A percentile compares a stretch with the other conserved stretches of the same genome.
Conservation (phyloP, 2,113 vertebrate species). For the Cebidichthys violaceus region DNA sequence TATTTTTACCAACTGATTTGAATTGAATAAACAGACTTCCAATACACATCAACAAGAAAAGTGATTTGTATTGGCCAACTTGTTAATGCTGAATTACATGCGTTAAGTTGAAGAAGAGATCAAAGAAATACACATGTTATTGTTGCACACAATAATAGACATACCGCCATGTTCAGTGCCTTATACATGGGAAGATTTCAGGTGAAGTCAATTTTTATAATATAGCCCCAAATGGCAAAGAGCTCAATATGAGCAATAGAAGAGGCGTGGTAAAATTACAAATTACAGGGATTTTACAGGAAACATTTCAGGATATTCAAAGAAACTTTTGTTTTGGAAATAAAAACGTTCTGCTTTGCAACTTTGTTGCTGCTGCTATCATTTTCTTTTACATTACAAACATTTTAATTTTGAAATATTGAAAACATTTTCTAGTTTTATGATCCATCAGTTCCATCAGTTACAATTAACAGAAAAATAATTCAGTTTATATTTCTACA, state of each 20-base stretch:
- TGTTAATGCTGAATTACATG: background rate
- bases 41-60: slow-evolving; percentile 5
- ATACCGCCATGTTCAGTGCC: too few species aligned
- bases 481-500: background rate
- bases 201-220: background rate
- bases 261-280: too few species aligned
- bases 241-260: background rate
- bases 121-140: slow-evolving; percentile 4
- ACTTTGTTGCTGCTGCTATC: background rate
- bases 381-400: background rate
- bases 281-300: background rate
- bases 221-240: background rate
- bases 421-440: background rate
- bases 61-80: too few species aligned
- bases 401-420: background rate
- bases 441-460: background rate
- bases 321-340: background rate
- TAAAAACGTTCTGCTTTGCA: background rate
- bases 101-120: slow-evolving; percentile 27
- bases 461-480: background rate
- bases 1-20: slow-evolving; percentile 1
- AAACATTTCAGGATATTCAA: too few species aligned
- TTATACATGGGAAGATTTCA: too few species aligned
- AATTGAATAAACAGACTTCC: background rate
- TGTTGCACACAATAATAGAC: background rate